phyloP scores from a whole-genome alignment of 2,113 vertebrate species.

The Bubalus kerabau region DNA sequence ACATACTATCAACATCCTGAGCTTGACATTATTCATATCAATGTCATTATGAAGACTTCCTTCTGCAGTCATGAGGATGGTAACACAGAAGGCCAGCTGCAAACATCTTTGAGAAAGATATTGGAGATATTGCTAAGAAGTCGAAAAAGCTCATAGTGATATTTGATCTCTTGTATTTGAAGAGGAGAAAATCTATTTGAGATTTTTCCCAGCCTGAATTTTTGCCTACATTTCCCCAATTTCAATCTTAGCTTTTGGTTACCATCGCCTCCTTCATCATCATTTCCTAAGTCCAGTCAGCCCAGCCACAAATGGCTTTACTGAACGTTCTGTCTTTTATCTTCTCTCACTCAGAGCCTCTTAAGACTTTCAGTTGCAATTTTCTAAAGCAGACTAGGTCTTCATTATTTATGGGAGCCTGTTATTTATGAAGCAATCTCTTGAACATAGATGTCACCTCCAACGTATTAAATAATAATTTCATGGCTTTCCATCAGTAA shows the following conservation, averaged over 20 bases:
- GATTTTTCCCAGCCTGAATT: neutral
- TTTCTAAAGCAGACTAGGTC: neutral
- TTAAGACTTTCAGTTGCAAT: constrained; percentile 3
- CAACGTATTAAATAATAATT: constrained; percentile 42
- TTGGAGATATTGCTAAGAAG: neutral
- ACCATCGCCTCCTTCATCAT: neutral
- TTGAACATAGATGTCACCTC: constrained; percentile 34
- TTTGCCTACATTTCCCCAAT: neutral
- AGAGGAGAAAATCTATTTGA: neutral
- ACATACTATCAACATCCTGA: neutral
- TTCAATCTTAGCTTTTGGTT: neutral
- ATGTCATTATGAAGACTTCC: neutral
- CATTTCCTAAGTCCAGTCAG: neutral
- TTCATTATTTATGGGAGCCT: constrained; percentile 38
- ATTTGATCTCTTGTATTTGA: neutral
- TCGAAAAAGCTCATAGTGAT: neutral
- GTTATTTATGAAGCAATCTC: constrained; percentile 35
- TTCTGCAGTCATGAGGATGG: neutral
- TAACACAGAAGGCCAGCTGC: neutral
- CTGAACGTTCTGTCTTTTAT: neutral
- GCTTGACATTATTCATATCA: neutral
- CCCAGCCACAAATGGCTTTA: neutral
- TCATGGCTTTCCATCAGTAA: neutral
- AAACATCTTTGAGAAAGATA: neutral
- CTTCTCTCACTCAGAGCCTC: neutral